A percentile compares a stretch with the other conserved stretches of the same genome.
Conservation (phyloP, 2,113 vertebrate species). For the zebrafish (Danio rerio) region DNA sequence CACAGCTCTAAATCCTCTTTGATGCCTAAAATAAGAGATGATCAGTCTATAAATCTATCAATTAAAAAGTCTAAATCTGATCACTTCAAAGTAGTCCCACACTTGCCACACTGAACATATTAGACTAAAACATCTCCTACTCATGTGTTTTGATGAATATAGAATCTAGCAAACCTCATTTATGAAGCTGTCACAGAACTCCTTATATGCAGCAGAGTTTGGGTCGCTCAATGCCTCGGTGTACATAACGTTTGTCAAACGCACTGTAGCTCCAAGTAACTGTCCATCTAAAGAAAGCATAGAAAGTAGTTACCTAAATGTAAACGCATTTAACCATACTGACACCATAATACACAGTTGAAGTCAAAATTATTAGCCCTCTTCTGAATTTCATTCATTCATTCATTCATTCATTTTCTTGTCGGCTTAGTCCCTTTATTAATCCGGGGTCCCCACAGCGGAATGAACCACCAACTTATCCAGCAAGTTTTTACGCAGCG, state of each 20-base stretch:
- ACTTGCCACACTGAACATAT: neutral
- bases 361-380: neutral
- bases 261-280: conserved; percentile 71
- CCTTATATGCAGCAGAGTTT: conserved; percentile 75
- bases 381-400: too few species aligned
- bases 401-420: too few species aligned
- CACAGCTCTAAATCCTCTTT: too few species aligned
- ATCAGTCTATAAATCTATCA: too few species aligned
- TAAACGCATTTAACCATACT: neutral
- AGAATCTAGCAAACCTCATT: conserved; percentile 68
- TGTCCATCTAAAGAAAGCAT: conserved; percentile 70
- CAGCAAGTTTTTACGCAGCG: too few species aligned
- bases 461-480: too few species aligned
- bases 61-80: too few species aligned
- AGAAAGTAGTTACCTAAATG: neutral
- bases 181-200: conserved; percentile 73
- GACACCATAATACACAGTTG: neutral
- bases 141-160: neutral
- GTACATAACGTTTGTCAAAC: conserved; percentile 75
- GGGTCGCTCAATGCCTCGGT: conserved; percentile 66
- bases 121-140: neutral
- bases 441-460: too few species aligned
- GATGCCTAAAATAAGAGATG: too few species aligned
- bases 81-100: too few species aligned
- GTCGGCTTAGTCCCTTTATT: too few species aligned